These are phyloP conservation scores for Pelmatolapia mariae DNA, from an alignment of 2,113 vertebrate species.

Conservation along the genomic window DNA sequence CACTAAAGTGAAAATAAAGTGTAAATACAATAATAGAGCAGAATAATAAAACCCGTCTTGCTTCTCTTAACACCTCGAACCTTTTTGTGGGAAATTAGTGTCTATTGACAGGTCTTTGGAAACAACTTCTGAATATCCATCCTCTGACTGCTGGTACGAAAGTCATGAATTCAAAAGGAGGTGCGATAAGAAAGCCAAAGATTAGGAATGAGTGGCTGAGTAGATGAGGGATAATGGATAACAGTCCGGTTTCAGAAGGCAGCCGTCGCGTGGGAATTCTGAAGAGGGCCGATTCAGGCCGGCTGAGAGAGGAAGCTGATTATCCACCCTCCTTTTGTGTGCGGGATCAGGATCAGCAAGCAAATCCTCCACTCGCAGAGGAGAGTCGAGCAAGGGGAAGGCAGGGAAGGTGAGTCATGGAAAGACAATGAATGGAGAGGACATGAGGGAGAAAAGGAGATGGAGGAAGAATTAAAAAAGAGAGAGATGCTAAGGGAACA, in stretches of 20 bases:
- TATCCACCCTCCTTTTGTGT: constrained; percentile 48
- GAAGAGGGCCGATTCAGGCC: constrained; percentile 28
- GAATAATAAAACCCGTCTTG: neutral
- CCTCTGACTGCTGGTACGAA: neutral
- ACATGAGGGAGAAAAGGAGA: neutral
- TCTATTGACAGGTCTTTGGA: neutral
- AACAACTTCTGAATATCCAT: neutral
- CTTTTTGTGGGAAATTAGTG: neutral
- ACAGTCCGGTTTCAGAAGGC: constrained; percentile 36
- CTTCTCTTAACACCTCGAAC: neutral
- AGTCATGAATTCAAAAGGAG: neutral
- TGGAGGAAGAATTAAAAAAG: neutral
- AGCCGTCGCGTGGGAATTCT: constrained; percentile 34
- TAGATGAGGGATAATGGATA: constrained; percentile 54
- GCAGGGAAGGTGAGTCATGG: neutral
- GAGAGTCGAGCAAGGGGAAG: neutral
- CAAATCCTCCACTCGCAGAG: constrained; percentile 36
- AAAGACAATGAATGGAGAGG: neutral
- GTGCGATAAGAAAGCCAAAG: constrained; percentile 28
- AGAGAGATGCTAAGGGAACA: neutral
- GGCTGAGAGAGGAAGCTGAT: constrained; percentile 61
- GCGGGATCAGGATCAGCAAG: constrained; percentile 48
- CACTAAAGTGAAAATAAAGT: neutral
- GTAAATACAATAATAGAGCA: neutral
- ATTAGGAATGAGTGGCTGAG: constrained; percentile 47